phyloP scores from a whole-genome alignment of 1,140 invertebrate species.

The Scaptomyza montana region DNA sequence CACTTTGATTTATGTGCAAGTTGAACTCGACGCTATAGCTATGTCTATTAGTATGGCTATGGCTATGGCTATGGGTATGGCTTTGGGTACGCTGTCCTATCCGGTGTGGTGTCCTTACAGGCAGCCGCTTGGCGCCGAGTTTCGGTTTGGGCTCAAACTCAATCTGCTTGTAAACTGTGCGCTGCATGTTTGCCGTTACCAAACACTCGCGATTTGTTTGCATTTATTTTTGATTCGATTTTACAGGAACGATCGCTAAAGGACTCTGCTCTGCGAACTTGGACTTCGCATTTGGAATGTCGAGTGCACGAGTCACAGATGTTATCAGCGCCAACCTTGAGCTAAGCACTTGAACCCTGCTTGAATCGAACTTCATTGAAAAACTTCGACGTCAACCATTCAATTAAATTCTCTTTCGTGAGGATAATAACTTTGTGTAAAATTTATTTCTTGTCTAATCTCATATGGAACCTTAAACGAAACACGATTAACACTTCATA shows the following conservation, averaged over 20 bases:
- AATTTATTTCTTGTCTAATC: too few species aligned
- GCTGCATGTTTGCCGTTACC: conserved; percentile 33
- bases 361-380: not conserved
- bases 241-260: conserved; percentile 21
- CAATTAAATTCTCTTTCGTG: not conserved
- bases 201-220: conserved; percentile 45
- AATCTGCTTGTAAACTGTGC: conserved; percentile 30
- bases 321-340: not conserved
- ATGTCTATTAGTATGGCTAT: too few species aligned
- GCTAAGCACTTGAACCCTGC: not conserved
- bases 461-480: too few species aligned
- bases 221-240: conserved; percentile 44
- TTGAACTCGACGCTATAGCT: conserved; percentile 22
- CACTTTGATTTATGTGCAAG: conserved; percentile 45
- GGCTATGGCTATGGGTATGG: not conserved
- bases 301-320: not conserved
- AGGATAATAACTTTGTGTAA: too few species aligned
- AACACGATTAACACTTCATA: too few species aligned
- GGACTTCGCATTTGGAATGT: conserved; percentile 3
- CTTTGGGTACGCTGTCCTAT: not conserved
- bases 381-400: not conserved
- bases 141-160: not conserved
- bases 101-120: not conserved
- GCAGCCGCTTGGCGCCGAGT: not conserved
- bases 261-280: not conserved